phyloP scores from a whole-genome alignment of 2,888 invertebrate species.

The Aricia artaxerxes region DNA sequence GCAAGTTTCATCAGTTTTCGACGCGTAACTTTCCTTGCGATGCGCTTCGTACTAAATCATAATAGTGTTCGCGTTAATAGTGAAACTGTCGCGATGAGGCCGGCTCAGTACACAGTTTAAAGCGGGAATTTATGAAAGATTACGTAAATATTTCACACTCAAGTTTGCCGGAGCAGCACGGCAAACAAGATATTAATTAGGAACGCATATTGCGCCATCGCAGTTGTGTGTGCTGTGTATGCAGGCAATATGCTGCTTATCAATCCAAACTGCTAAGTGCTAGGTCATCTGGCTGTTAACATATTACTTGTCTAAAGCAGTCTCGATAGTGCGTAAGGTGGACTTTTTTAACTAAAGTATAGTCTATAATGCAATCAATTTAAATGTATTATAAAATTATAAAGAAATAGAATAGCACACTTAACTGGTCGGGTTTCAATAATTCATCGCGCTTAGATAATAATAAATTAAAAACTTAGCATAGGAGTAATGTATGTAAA shows the following conservation, averaged over 20 bases:
- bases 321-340: too few species aligned
- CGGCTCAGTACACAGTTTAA: constrained; percentile 2
- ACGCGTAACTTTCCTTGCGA: not conserved
- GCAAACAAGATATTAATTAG: constrained; percentile 14
- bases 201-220: not conserved
- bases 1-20: too few species aligned
- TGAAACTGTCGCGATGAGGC: not conserved
- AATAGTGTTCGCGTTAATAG: not conserved
- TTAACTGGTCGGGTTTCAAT: too few species aligned
- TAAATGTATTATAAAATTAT: too few species aligned
- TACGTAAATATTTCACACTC: constrained; percentile 16
- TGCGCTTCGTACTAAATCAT: not conserved
- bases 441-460: too few species aligned
- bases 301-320: too few species aligned
- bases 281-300: too few species aligned
- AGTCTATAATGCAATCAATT: too few species aligned
- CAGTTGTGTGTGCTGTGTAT: not conserved
- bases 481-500: not conserved
- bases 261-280: too few species aligned
- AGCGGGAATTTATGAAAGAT: constrained; percentile 12
- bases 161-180: not conserved
- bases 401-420: too few species aligned
- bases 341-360: too few species aligned
- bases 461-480: too few species aligned
- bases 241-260: not conserved